Evolutionary conservation across 2,797 vertebrate species (phyloP).

Genomic region (Tarsius wallacei): DNA sequence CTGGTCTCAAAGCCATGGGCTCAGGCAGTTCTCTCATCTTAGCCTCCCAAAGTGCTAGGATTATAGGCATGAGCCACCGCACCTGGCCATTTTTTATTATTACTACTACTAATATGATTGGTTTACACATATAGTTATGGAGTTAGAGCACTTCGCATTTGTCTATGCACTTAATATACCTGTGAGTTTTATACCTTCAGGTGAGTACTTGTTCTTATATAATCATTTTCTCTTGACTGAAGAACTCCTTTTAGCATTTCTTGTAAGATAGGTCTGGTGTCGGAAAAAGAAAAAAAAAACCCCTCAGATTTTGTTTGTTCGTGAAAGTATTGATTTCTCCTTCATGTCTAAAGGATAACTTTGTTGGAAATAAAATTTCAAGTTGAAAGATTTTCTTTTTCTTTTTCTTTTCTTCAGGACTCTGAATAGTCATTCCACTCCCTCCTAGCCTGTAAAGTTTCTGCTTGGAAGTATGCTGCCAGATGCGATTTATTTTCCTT

Average conservation of each 20-base stretch:
- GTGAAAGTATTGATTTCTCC: neutral
- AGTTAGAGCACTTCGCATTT: neutral
- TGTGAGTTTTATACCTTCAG: neutral
- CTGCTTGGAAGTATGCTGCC: neutral
- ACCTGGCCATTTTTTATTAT: too few species aligned
- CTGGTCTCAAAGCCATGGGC: too few species aligned
- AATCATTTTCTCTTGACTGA: neutral
- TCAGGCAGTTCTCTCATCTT: too few species aligned
- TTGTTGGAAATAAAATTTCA: neutral
- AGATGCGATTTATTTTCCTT: too few species aligned
- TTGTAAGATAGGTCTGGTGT: neutral
- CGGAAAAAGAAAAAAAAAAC: too few species aligned
- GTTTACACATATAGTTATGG: neutral
- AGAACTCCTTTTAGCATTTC: neutral
- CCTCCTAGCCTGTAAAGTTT: neutral
- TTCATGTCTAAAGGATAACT: neutral
- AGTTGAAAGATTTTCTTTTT: neutral
- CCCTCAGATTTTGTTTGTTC: neutral
- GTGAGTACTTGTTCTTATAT: neutral
- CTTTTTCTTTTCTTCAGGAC: neutral
- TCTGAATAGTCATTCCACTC: neutral
- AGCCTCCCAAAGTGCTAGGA: too few species aligned
- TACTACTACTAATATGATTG: neutral
- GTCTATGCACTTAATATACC: neutral
- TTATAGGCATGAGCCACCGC: too few species aligned